These are phyloP conservation scores for Cynoglossus semilaevis DNA, from an alignment of 2,113 vertebrate genomes.

Conservation along the genomic window DNA sequence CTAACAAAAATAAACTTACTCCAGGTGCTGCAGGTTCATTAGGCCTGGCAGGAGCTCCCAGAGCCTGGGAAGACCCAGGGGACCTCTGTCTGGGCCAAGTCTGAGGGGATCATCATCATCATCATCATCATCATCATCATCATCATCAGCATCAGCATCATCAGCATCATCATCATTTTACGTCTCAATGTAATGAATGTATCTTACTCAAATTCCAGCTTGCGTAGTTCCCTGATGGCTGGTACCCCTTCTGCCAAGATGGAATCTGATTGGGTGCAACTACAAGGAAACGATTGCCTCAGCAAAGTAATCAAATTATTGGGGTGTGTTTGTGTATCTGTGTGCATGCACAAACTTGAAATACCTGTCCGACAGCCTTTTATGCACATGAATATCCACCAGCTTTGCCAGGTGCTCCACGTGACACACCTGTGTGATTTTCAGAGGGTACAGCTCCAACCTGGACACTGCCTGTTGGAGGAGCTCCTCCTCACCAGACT, in stretches of 20 bases:
- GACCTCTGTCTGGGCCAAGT: conserved; percentile 78
- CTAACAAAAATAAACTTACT: conserved; percentile 71
- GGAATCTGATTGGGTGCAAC: conserved; percentile 49
- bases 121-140: background rate
- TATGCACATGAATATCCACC: conserved; percentile 79
- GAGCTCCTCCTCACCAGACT: conserved; percentile 61
- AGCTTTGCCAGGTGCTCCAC: conserved; percentile 81
- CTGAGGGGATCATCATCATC: conserved; percentile 31
- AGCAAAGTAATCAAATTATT: background rate
- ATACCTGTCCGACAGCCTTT: conserved; percentile 75
- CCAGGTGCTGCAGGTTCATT: conserved; percentile 81
- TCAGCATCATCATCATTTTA: background rate
- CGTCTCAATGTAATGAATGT: no score
- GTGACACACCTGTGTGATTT: conserved; percentile 81
- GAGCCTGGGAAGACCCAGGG: conserved; percentile 77
- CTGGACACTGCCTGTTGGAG: conserved; percentile 78
- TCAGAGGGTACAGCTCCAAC: conserved; percentile 86
- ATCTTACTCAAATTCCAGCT: conserved; percentile 83
- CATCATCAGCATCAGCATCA: conserved; percentile 3
- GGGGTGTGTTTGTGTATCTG: background rate
- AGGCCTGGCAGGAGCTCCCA: conserved; percentile 81
- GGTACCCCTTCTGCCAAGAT: conserved; percentile 75
- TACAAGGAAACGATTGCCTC: conserved; percentile 9
- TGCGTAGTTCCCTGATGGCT: conserved; percentile 81
- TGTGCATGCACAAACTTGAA: background rate